Conservation (phyloP, 2,113 vertebrate species). For the Sclerurus mexicanus region DNA sequence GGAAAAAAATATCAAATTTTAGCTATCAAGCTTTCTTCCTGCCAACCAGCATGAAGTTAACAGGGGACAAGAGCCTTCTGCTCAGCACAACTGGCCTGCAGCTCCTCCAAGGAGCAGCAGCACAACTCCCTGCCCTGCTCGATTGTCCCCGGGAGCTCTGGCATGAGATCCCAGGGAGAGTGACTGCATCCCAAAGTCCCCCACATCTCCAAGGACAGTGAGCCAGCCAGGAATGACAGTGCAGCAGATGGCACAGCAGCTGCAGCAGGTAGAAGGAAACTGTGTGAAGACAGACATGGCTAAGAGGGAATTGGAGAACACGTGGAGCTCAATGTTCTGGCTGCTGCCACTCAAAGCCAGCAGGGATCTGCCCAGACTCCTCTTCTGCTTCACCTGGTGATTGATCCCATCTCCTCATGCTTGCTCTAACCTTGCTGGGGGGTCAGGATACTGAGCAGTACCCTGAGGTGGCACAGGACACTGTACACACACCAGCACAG, state of each 20-base stretch:
- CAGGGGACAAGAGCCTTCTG: not conserved
- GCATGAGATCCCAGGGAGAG: not conserved
- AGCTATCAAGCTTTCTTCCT: not conserved
- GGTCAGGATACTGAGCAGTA: not conserved
- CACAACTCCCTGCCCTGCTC: not conserved
- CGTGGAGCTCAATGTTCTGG: not conserved
- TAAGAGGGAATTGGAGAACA: not conserved
- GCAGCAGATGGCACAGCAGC: not conserved
- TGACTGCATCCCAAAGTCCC: not conserved
- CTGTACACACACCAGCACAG: rapidly evolving
- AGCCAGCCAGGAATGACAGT: not conserved
- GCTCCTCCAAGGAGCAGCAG: not conserved
- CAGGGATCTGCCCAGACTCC: not conserved
- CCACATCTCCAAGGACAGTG: not conserved
- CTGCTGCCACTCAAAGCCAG: not conserved
- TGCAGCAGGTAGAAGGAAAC: not conserved
- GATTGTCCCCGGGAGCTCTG: rapidly evolving
- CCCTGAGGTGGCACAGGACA: not conserved
- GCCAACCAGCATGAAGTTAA: not conserved
- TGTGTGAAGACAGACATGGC: not conserved
- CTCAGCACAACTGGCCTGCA: not conserved
- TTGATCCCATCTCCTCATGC: not conserved
- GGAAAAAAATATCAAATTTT: not conserved
- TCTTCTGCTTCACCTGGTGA: not conserved
- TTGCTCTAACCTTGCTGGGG: not conserved